Conservation (phyloP, 2,888 invertebrate species). For the Ferrisia virgata region DNA sequence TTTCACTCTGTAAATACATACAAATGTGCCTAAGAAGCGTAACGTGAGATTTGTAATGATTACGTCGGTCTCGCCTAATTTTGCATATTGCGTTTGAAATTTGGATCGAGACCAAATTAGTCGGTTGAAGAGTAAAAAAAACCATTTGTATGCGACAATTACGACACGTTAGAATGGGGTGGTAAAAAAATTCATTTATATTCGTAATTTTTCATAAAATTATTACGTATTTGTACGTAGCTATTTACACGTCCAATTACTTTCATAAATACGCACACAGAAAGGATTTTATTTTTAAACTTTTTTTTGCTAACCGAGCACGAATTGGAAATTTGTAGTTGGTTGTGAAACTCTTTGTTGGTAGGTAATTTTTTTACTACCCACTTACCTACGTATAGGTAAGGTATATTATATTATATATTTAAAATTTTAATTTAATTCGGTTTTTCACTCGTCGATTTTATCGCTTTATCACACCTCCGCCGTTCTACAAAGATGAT, state of each 20-base stretch:
- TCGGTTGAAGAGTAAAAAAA: not conserved
- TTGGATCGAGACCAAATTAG: not conserved
- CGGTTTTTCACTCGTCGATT: not conserved
- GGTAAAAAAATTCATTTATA: not conserved
- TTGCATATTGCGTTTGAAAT: not conserved
- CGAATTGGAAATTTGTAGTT: not conserved
- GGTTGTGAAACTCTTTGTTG: too few species aligned
- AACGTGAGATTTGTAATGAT: not conserved
- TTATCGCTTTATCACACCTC: not conserved
- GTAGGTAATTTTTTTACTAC: too few species aligned
- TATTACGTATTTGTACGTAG: too few species aligned
- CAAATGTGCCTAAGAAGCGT: not conserved
- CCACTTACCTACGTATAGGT: too few species aligned
- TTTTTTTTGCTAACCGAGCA: not conserved
- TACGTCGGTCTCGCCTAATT: not conserved
- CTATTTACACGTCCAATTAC: too few species aligned
- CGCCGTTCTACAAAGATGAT: not conserved
- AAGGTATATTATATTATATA: too few species aligned
- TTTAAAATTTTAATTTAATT: not conserved
- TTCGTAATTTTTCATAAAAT: not conserved
- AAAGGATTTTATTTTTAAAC: not conserved
- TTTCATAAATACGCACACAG: too few species aligned
- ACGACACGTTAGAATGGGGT: not conserved
- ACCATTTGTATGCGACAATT: not conserved
- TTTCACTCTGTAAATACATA: too few species aligned